A percentile compares a stretch with the other conserved stretches of the same genome.
phyloP scores from a whole-genome alignment of 2,888 invertebrate genomes.

The Polietes domitor region DNA sequence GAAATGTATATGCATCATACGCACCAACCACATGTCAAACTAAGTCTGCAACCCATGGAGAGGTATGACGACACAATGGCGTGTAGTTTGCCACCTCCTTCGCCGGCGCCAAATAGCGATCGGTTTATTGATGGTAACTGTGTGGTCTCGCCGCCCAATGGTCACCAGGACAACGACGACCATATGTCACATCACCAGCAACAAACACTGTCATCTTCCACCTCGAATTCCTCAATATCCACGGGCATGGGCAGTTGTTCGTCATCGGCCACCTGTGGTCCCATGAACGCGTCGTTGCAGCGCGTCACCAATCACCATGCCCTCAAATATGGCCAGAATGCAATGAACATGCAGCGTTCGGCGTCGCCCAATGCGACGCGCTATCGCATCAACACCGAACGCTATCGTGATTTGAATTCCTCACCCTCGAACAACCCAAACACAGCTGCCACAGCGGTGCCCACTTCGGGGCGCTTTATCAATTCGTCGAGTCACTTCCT shows the following conservation, averaged over 20 bases:
- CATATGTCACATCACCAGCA: constrained; percentile 56
- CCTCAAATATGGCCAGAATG: constrained; percentile 41
- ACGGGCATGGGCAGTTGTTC: constrained; percentile 54
- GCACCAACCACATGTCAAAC: constrained; percentile 63
- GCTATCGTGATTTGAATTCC: constrained; percentile 74
- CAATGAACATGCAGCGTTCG: constrained; percentile 71
- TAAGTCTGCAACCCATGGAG: constrained; percentile 72
- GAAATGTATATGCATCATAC: constrained; percentile 70
- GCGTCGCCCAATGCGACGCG: constrained; percentile 78
- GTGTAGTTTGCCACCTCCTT: constrained; percentile 79
- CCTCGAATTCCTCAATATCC: constrained; percentile 58
- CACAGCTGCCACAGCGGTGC: constrained; percentile 35
- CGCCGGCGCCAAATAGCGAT: constrained; percentile 80
- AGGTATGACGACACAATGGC: constrained; percentile 76
- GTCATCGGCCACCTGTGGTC: constrained; percentile 45
- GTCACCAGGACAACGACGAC: constrained; percentile 19
- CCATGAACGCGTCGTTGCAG: constrained; percentile 39
- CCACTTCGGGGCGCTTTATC: constrained; percentile 69
- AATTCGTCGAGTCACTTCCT: constrained; percentile 72
- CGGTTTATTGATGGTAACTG: constrained; percentile 71
- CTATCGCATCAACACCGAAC: constrained; percentile 75
- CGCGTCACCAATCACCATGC: constrained; percentile 35
- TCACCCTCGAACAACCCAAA: constrained; percentile 41
- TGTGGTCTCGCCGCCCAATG: constrained; percentile 55
- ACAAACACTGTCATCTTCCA: constrained; percentile 59